Conservation (phyloP, 1,140 invertebrate species). For the Lamellibrachia luymesi region DNA sequence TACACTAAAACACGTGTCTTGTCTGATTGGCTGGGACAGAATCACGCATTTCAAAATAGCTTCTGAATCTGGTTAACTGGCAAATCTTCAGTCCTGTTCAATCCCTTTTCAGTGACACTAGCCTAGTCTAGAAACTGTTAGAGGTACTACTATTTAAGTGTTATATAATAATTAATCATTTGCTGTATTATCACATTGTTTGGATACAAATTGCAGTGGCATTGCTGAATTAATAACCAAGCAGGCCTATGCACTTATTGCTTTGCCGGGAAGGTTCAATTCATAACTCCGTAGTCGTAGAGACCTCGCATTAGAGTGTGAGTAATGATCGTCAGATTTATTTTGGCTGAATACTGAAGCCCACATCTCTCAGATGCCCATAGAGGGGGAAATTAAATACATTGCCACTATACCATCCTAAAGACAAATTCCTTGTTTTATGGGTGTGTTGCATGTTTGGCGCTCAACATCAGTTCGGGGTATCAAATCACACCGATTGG, state of each 20-base stretch:
- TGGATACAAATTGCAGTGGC: not conserved
- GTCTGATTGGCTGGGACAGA: too few species aligned
- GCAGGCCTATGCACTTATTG: not conserved
- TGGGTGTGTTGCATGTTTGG: too few species aligned
- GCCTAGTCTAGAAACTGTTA: not conserved
- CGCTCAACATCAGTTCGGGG: too few species aligned
- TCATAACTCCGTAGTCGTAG: not conserved
- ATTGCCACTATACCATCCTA: too few species aligned
- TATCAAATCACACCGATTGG: too few species aligned
- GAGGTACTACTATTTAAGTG: not conserved
- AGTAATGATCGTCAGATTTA: not conserved
- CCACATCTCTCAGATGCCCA: not conserved
- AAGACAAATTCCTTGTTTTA: too few species aligned
- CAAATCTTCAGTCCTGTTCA: not conserved
- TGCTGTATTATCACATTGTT: not conserved
- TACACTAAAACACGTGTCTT: too few species aligned
- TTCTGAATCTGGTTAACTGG: too few species aligned
- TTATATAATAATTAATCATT: not conserved
- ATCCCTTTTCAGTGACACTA: not conserved
- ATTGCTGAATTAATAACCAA: not conserved
- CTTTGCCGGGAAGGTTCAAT: not conserved
- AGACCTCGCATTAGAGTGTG: not conserved
- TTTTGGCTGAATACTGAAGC: not conserved
- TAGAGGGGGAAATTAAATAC: too few species aligned
- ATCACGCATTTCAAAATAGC: too few species aligned